These are phyloP conservation scores for Lepeophtheirus salmonis DNA, from an alignment of 1,140 invertebrate genomes.

Conservation along the genomic window DNA sequence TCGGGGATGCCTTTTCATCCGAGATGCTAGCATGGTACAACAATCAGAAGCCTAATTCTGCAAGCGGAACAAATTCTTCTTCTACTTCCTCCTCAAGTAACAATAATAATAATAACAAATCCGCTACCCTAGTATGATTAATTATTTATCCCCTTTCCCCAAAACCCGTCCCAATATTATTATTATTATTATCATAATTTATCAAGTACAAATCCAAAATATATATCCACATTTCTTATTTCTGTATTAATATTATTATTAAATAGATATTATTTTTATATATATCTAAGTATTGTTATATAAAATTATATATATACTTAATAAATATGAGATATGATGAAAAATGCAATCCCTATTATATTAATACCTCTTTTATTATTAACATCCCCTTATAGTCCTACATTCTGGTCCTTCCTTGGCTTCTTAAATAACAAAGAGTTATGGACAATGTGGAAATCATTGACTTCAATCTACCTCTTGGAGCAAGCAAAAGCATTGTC, in stretches of 20 bases:
- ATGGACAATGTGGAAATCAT: background rate
- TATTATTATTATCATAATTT: no score
- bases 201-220: no score
- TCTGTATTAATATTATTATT: no score
- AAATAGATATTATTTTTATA: background rate
- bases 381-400: background rate
- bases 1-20: slow-evolving; percentile 27
- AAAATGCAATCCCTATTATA: background rate
- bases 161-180: background rate
- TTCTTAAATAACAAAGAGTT: background rate
- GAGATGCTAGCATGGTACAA: slow-evolving; percentile 32
- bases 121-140: slow-evolving; percentile 5
- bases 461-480: background rate
- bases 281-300: background rate
- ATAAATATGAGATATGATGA: background rate
- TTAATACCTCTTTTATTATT: background rate
- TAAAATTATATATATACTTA: background rate
- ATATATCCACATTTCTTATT: background rate
- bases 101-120: no score
- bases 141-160: no score
- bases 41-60: slow-evolving; percentile 25
- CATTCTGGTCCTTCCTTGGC: background rate
- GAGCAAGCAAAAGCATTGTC: background rate
- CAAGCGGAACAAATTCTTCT: no score
- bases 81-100: no score